A percentile compares a stretch with the other conserved stretches of the same genome.
phyloP scores from a whole-genome alignment of 2,113 vertebrate genomes.

The Zosterops pallidus region DNA sequence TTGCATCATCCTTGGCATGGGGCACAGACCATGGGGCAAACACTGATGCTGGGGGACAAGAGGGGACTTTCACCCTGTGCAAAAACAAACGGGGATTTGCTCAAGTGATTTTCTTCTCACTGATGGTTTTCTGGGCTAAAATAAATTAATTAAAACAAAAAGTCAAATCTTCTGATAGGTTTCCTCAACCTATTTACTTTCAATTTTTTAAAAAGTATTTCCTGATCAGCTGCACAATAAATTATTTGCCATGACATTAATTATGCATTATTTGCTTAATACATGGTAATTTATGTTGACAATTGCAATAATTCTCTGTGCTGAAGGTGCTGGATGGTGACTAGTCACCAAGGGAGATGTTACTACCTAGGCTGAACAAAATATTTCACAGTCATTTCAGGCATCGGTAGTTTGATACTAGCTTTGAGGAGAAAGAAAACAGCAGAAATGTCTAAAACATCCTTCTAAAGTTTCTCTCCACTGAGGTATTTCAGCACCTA shows the following conservation, averaged over 20 bases:
- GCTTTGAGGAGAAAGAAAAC: neutral
- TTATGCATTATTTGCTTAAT: slow-evolving; percentile 36
- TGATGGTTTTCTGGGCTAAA: neutral
- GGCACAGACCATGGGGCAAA: neutral
- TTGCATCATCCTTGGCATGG: too few relatives aligned
- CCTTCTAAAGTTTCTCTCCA: neutral
- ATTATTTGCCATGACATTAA: neutral
- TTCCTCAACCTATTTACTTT: neutral
- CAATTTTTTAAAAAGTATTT: neutral
- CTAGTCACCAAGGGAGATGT: neutral
- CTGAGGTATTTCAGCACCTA: neutral
- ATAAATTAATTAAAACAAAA: neutral
- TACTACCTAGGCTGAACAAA: neutral
- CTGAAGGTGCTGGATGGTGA: neutral
- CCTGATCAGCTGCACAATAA: neutral
- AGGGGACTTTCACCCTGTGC: neutral
- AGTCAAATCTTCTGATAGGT: neutral
- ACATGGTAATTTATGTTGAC: neutral
- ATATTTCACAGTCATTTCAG: neutral
- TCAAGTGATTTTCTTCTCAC: neutral
- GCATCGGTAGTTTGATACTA: neutral
- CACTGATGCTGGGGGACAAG: neutral
- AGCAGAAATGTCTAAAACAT: neutral
- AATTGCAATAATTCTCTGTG: neutral
- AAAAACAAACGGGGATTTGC: neutral